Base-by-base conservation (phyloP, 1,140 invertebrate species). In the Ooceraea biroi region DNA sequence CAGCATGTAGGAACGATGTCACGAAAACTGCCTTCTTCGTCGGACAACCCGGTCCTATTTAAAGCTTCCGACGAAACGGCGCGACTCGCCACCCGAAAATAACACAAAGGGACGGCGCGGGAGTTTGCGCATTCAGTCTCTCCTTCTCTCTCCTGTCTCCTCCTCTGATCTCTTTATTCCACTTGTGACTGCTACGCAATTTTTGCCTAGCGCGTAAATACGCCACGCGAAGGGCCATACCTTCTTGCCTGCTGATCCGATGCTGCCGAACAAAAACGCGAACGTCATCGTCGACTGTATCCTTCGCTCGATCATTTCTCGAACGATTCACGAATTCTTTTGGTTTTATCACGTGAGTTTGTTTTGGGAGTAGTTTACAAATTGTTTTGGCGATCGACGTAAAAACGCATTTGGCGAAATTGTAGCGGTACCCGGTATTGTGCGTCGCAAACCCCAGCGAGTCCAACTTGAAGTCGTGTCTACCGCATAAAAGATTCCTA, bases 41-140 rank as follows among this genome's bases (percentile, higher is more conserved):
- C 83, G 86, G 74, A n/a, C 90, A 89, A 90, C 87, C 89, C 91
- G 91, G 90, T 93, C 93, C 93, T 94, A 94, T 94, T 94, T 94
- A 94, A 94, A 94, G 93, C 92, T 88, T 94, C 60, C 78, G 78
- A 44, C 27, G 44, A 78, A 87, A 91, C 91, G 72, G 86, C 80
- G 87, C 80, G 88, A 91, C 90, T 90, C 86, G 55, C 84, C 84
- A 89, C 91, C 74, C 93, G 90, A 94, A 94, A 94, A 94, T 94
- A 94, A 94, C 94, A 94, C 93, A 94, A 94, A 94, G 94, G 88
- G 92, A 91, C 36, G 88, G 85, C 80, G 88, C 86, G 89, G 68
- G 91, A 90, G 89, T 77, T 85, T 87, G 90, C 90, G 89, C 91
- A 86, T 66, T 69, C 58, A 74, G 65, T 88, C 71, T 74, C 30